phyloP scores from a whole-genome alignment of 2,888 invertebrate genomes.

The Temnothorax rugatulus region DNA sequence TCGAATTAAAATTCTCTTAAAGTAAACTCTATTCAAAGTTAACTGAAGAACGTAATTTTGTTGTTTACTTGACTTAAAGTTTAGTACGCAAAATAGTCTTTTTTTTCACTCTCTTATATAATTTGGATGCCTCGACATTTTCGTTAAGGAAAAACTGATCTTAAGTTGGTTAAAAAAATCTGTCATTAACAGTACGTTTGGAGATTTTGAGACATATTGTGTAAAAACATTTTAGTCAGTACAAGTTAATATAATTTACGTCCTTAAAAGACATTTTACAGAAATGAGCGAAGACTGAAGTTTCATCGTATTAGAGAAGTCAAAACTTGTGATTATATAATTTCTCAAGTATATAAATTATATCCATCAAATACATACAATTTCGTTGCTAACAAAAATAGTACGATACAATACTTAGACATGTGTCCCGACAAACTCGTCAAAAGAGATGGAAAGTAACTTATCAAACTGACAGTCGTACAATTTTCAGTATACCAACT shows the following conservation, averaged over 20 bases:
- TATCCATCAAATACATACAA: not conserved
- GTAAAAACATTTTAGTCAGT: not conserved
- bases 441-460: slow-evolving; percentile 23
- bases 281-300: not conserved
- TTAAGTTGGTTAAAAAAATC: not conserved
- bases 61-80: not conserved
- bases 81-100: not conserved
- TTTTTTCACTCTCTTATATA: not conserved
- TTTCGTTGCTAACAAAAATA: slow-evolving; percentile 7
- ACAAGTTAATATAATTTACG: not conserved
- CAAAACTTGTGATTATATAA: not conserved
- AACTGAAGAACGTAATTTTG: not conserved
- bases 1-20: slow-evolving; percentile 5
- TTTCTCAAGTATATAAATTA: not conserved
- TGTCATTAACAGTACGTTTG: not conserved
- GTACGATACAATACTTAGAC: slow-evolving; percentile 4
- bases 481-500: slow-evolving; percentile 47
- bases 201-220: not conserved
- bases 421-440: slow-evolving; percentile 10
- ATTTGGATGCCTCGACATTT: not conserved
- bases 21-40: not conserved
- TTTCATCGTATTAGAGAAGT: not conserved
- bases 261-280: not conserved
- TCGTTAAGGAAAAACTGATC: not conserved
- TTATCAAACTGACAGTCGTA: slow-evolving; percentile 37